Evolutionary conservation across 2,113 vertebrate species (phyloP), one percentile per base, ranked within the genome.

Genomic region (Daubentonia madagascariensis): DNA sequence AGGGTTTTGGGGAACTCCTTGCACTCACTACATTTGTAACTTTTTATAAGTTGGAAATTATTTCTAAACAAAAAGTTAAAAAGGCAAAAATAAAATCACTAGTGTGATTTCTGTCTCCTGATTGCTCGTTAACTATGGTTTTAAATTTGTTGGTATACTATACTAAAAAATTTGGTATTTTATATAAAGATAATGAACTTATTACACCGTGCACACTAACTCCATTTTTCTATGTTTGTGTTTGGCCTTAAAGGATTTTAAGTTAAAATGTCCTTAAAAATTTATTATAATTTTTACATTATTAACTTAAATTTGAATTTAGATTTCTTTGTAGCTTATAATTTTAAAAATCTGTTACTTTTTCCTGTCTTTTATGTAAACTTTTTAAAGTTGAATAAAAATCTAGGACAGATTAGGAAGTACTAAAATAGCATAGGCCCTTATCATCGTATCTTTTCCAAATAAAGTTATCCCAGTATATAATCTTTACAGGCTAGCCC

Each of bases 311-410:
- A 84, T 83, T 89, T 32, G 59, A 50, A 72, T 75, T 76, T 85
- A 89, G 25, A 67, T 78, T 78, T 75, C 86, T 48, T 6, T 86
- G 14, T 67, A 32, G 37, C 13, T 97, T 67, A 95, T 45, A 86
- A 48, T 96, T 72, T 81, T 35, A n/a, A 87, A 86, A 73, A 45
- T 72, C 12, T 78, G 1, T 54, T 50, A 54, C 14, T 68, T 94
- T 35, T 89, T 84, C 43, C 35, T 97, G 18, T 91, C 22, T 85
- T 84, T 94, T 90, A 79, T 52, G 20, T 79, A 96, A 90, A 43
- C 57, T 78, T 97, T 97, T 95, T 2, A 20, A 85, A 75, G 65
- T 6, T 73, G 63, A 95, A 91, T 93, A 54, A 96, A 95, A 96
- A 89, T 25, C 1, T 45, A 61, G 25, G 13, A 70, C 2, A 2